Base-by-base conservation (phyloP, 2,113 vertebrate genomes). In the Alligator mississippiensis region DNA sequence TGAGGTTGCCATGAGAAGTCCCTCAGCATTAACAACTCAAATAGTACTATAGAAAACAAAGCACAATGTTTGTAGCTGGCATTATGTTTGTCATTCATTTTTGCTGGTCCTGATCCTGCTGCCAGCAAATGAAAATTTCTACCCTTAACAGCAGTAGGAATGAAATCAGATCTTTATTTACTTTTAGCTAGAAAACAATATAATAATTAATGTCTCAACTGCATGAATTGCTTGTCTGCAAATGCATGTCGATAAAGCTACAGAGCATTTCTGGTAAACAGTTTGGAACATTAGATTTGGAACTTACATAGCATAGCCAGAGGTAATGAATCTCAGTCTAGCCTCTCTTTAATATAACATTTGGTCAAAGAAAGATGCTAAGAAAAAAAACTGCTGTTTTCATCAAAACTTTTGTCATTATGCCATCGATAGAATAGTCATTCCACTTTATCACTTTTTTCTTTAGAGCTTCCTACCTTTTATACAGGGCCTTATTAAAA, bases 341-440 rank as follows among this genome's bases (percentile, higher is more conserved):
- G 84, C 11, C 27, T 74, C 34, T 47, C 47, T 74, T 12, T 22
- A 19, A 18, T 9, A 70, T 84, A 87, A 61, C 28, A n/a, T 63
- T 93, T 93, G 76, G 19, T 88, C 80, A 89, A 87, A 16, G 47
- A 27, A 14, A 72, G 77, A 82, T 87, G 84, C 94, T 89, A 74
- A 22, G 34, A 47, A 74, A 74, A 74, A 74, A 74, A 7, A 7
- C 80, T 78, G 62, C 54, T 47, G 83, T 91, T 78, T 60, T 91
- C 47, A 70, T 83, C 90, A 90, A 96, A 97, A 96, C 90, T 97
- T 97, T 88, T 92, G 62, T 85, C 89, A 21, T 93, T 94, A 81
- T 72, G 0, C 90, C 96, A 94, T 22, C 80, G 90, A 87, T 85
- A 95, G 94, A 95, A 89, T 78, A 94, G 80, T 62, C 80, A 27